phyloP scores from a whole-genome alignment of 2,113 vertebrate species.

The Channa argus region DNA sequence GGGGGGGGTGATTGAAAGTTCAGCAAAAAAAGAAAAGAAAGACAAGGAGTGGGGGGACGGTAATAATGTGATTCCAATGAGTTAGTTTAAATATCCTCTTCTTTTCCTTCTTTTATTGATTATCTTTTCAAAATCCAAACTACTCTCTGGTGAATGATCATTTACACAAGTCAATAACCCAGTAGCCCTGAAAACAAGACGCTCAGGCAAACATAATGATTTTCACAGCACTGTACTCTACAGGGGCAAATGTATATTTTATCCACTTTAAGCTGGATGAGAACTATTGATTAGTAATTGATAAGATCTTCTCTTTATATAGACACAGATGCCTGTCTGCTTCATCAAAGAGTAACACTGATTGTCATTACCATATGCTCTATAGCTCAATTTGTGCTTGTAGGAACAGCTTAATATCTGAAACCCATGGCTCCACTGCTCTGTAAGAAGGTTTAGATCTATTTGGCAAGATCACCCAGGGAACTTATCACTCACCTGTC shows the following conservation, averaged over 20 bases:
- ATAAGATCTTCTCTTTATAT: constrained; percentile 66
- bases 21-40: background rate
- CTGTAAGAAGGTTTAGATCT: constrained; percentile 41
- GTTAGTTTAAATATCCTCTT: constrained; percentile 33
- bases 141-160: constrained; percentile 62
- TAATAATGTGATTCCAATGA: constrained; percentile 4
- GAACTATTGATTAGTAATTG: constrained; percentile 78
- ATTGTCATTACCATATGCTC: constrained; percentile 59
- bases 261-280: constrained; percentile 65
- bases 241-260: constrained; percentile 70
- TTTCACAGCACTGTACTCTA: constrained; percentile 50
- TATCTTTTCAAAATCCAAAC: constrained; percentile 48
- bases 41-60: background rate
- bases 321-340: constrained; percentile 41
- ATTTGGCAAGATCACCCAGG: constrained; percentile 45
- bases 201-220: constrained; percentile 57
- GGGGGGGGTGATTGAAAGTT: constrained; percentile 8
- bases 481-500: constrained; percentile 82
- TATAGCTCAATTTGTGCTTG: constrained; percentile 49
- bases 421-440: background rate
- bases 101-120: constrained; percentile 62
- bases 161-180: constrained; percentile 75
- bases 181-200: constrained; percentile 69
- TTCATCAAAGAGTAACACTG: constrained; percentile 47
- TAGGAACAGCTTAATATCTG: constrained; percentile 25